These are phyloP conservation scores for Euzetes globulus DNA, from an alignment of 2,888 invertebrate genomes.

Conservation along the genomic window DNA sequence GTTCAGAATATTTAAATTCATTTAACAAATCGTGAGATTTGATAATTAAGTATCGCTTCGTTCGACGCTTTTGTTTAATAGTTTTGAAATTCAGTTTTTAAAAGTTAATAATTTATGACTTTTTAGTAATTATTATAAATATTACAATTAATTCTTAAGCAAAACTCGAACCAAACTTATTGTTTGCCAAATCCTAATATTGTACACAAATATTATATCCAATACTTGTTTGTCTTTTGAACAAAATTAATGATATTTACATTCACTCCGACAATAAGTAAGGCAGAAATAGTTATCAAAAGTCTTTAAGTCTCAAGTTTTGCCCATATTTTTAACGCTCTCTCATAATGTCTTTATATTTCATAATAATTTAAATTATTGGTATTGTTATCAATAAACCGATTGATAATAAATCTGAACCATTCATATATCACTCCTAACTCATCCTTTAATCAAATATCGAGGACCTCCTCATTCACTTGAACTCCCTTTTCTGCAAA, in stretches of 20 bases:
- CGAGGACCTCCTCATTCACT: too few relatives aligned
- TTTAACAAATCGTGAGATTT: constrained; percentile 21
- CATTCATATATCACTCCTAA: too few relatives aligned
- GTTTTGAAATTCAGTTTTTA: not conserved
- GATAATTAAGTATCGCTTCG: not conserved
- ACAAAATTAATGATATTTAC: not conserved
- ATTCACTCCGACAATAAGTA: not conserved
- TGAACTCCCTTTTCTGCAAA: too few relatives aligned
- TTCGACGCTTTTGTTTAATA: not conserved
- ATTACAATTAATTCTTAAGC: not conserved
- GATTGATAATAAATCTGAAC: not conserved
- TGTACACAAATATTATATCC: not conserved
- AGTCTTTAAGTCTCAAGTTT: not conserved
- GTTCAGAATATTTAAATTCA: not conserved
- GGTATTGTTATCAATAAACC: constrained; percentile 8
- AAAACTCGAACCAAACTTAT: not conserved
- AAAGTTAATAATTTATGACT: not conserved
- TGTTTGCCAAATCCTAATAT: constrained; percentile 7
- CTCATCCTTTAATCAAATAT: too few relatives aligned
- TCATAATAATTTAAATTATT: not conserved
- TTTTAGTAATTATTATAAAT: not conserved
- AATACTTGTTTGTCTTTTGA: constrained; percentile 9
- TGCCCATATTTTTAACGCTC: not conserved
- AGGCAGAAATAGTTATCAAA: not conserved
- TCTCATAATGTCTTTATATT: not conserved